Conservation (phyloP, 2,113 vertebrate genomes). For the Cyanoderma ruficeps region DNA sequence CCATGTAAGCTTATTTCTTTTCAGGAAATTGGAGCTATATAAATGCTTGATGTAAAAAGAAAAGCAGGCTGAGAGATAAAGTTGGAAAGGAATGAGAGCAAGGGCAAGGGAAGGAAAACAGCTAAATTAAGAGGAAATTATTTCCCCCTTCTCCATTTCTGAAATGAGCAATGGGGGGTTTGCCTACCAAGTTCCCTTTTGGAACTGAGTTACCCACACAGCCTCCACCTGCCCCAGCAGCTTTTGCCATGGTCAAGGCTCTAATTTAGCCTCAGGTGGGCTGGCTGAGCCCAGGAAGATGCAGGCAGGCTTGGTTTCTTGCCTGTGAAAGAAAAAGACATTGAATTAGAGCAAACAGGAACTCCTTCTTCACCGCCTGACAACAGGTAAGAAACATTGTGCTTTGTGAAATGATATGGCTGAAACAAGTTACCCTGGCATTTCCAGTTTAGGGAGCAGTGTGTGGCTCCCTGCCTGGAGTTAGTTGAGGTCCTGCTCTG, state of each 20-base stretch:
- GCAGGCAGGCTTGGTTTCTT: neutral
- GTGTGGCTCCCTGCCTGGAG: neutral
- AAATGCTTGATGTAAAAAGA: neutral
- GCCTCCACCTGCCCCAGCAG: too few relatives aligned
- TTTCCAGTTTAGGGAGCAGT: neutral
- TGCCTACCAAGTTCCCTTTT: neutral
- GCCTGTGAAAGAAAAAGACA: neutral
- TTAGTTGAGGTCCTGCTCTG: neutral
- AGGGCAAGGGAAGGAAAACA: neutral
- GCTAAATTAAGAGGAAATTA: neutral
- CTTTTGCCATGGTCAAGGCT: neutral
- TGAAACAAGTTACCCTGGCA: neutral
- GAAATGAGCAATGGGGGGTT: neutral
- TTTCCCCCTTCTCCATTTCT: neutral
- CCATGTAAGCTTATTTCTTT: neutral
- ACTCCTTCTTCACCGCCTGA: neutral
- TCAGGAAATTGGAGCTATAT: neutral
- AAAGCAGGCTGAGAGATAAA: neutral
- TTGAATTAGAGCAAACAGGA: neutral
- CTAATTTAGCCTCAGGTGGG: neutral
- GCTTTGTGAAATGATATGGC: accelerated
- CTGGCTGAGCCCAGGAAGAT: neutral
- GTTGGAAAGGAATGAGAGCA: neutral
- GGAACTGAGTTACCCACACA: neutral
- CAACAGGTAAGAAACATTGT: neutral